These are phyloP conservation scores for Galerucella pusilla DNA, from an alignment of 2,888 invertebrate genomes.

Conservation along the genomic window DNA sequence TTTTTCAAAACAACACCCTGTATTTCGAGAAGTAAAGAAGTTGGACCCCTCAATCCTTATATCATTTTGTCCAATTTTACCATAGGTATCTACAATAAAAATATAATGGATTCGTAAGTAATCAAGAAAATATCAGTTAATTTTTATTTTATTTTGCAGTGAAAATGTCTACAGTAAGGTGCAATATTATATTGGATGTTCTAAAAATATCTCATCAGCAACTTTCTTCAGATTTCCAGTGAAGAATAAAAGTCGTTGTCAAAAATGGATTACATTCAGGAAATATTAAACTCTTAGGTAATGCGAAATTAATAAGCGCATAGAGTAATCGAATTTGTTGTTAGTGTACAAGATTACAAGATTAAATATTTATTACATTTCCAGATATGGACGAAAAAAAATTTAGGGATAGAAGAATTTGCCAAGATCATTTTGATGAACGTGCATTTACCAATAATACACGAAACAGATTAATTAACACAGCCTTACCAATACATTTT, in stretches of 20 bases:
- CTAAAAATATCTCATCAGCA: constrained; percentile 2
- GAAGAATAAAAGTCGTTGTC: neutral
- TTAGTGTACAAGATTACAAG: neutral
- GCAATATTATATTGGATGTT: constrained; percentile 2
- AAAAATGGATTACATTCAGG: neutral
- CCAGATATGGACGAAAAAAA: constrained; percentile 4
- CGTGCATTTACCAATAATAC: constrained; percentile 1
- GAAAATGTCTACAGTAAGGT: neutral
- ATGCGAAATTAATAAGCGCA: neutral
- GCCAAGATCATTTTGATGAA: neutral
- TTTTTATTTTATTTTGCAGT: neutral
- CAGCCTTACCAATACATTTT: constrained; percentile 1
- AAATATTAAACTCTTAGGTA: neutral
- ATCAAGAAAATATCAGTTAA: too few species aligned
- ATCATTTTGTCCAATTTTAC: too few species aligned
- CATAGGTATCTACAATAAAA: too few species aligned
- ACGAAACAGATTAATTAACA: constrained; percentile 1
- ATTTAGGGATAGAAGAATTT: neutral
- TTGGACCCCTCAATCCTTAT: too few species aligned
- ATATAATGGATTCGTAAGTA: too few species aligned
- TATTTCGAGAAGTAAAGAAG: too few species aligned
- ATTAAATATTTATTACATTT: neutral
- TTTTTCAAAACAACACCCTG: too few species aligned
- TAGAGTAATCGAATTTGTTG: neutral
- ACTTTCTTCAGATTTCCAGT: neutral